A percentile compares a stretch with the other conserved stretches of the same genome.
phyloP scores from a whole-genome alignment of 2,888 invertebrate genomes.

The Ormyrus pomaceus region DNA sequence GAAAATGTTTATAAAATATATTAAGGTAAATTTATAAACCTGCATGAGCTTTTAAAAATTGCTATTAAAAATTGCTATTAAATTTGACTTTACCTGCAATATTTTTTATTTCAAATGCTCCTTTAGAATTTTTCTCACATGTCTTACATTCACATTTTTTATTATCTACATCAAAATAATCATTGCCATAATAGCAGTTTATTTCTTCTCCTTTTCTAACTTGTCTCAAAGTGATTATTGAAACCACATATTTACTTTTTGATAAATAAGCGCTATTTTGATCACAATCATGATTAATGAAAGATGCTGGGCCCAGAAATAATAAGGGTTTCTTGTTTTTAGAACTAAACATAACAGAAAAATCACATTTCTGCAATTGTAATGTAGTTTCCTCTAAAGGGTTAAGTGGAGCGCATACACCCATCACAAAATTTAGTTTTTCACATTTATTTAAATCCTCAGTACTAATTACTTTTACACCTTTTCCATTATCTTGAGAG shows the following conservation, averaged over 20 bases:
- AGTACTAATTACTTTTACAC: no score
- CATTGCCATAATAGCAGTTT: not conserved
- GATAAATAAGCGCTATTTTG: not conserved
- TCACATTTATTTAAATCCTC: no score
- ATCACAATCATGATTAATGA: conserved; percentile 6
- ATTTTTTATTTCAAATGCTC: no score
- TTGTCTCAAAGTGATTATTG: not conserved
- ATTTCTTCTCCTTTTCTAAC: not conserved
- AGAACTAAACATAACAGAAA: not conserved
- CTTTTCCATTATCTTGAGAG: no score
- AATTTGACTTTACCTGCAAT: no score
- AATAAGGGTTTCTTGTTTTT: not conserved
- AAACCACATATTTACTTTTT: not conserved
- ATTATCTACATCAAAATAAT: conserved; percentile 5
- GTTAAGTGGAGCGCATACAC: no score
- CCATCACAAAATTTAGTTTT: no score
- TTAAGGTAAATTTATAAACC: no score
- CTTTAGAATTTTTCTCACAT: not conserved
- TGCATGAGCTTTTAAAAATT: no score
- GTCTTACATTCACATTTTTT: conserved; percentile 1
- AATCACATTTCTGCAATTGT: not conserved
- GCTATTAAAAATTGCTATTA: no score
- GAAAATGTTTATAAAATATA: no score
- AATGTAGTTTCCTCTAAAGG: no score
- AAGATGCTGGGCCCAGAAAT: not conserved